Evolutionary conservation across 1,140 invertebrate species (phyloP).

Genomic region (Brachionus asplanchnoidis): DNA sequence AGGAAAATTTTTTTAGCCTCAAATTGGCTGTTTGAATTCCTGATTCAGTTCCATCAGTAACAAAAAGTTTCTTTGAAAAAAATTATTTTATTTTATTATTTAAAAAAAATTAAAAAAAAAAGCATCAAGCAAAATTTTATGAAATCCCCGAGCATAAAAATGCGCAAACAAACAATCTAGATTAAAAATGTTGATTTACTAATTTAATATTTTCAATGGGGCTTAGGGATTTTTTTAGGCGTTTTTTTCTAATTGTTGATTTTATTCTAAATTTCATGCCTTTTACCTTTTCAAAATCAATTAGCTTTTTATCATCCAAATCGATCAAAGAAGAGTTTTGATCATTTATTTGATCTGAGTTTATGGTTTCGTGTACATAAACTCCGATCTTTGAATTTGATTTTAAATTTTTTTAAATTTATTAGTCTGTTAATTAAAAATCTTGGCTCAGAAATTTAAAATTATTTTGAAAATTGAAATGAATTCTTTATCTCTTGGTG

Average conservation of each 20-base stretch:
- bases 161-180: neutral
- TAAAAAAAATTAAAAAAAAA: neutral
- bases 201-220: neutral
- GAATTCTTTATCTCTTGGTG: too few relatives aligned
- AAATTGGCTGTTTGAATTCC: neutral
- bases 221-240: neutral
- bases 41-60: neutral
- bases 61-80: slow-evolving; percentile 28
- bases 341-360: neutral
- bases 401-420: neutral
- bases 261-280: neutral
- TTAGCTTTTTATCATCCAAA: neutral
- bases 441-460: neutral
- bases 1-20: slow-evolving; percentile 3
- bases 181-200: neutral
- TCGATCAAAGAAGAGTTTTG: neutral
- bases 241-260: neutral
- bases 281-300: slow-evolving; percentile 14
- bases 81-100: neutral
- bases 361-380: neutral
- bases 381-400: neutral
- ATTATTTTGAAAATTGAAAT: neutral
- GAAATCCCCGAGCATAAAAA: neutral
- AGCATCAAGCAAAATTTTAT: neutral
- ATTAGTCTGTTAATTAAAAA: neutral